Base-by-base conservation (phyloP, 1,140 invertebrate species). In the Tetramorium parvispinum region DNA sequence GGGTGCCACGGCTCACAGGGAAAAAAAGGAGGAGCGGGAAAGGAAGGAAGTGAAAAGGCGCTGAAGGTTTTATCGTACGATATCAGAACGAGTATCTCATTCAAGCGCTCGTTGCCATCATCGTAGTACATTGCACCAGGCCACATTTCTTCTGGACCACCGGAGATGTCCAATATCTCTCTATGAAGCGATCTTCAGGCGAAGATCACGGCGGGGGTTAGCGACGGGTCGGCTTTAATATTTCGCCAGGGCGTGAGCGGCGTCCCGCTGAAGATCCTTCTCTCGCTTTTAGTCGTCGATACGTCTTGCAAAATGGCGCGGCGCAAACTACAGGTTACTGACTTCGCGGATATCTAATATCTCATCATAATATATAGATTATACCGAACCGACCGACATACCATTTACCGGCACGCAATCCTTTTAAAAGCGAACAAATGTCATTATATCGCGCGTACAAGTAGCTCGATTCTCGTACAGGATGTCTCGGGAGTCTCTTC, bases 111-210 rank as follows among this genome's bases (percentile, higher is more conserved):
- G 85, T 82, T 59, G 68, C 79, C 79, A 49, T 83, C 68, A 75
- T 75, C 68, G 40, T 61, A 40, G 68, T 73, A 73, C 75, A 65
- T 83, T 82, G 76, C 87, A 77, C 11, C 32, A 59, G 59, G 18
- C 59, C 55, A 83, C 57, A 83, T 87, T 87, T 85, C 70, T 71
- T 87, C 68, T 61, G 70, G 86, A 71, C 77, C 85, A 82, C 63
- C 85, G 55, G 70, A 76, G 87, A 87, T 87, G 87, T 88, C 61
- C 87, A 87, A 88, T 88, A 88, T 88, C 85, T 87, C 66, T 87
- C 70, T 76, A 88, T 87, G 75, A 70, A 87, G 43, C 68, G 59
- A 68, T 77, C 73, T 75, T 87, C 46, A 49, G 77, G 66, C 79
- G 46, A 51, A 59, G 59, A 55, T 77, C 57, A 66, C 73, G 66